These are phyloP conservation scores for Tholera decimalis DNA, from an alignment of 2,888 invertebrate species.

Conservation along the genomic window DNA sequence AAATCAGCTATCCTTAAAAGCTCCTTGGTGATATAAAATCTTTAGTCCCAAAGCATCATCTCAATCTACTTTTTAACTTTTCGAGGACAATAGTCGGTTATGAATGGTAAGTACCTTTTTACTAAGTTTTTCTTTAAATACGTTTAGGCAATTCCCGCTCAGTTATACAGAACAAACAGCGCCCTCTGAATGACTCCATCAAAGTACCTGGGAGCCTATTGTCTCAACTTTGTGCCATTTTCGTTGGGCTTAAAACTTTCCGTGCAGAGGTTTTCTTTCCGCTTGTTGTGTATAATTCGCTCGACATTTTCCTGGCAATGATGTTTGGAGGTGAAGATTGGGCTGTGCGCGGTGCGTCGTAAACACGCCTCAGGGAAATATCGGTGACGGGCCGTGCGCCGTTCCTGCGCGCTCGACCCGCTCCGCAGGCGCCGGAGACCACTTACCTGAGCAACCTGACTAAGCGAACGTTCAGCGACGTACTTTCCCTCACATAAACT, in stretches of 20 bases:
- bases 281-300: constrained; percentile 77
- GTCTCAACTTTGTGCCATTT: constrained; percentile 64
- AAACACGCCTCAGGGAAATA: constrained; percentile 86
- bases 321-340: constrained; percentile 76
- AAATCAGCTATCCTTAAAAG: too few relatives aligned
- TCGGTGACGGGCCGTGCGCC: constrained; percentile 62
- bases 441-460: constrained; percentile 74
- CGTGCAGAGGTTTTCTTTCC: constrained; percentile 66
- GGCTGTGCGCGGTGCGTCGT: constrained; percentile 75
- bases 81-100: constrained; percentile 36
- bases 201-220: constrained; percentile 59
- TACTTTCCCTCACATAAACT: constrained; percentile 72
- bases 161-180: constrained; percentile 55
- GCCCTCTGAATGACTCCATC: constrained; percentile 41
- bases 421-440: constrained; percentile 59
- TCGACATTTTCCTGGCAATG: constrained; percentile 68
- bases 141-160: constrained; percentile 39
- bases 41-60: not conserved
- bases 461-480: constrained; percentile 75
- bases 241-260: constrained; percentile 65
- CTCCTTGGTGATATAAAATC: not conserved
- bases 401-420: constrained; percentile 28
- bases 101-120: constrained; percentile 48
- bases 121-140: constrained; percentile 55
- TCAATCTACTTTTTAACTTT: constrained; percentile 15